Percentiles rank a stretch among this genome's conserved stretches.
Conservation (phyloP, 2,797 vertebrate genomes). For the Cirrhinus molitorella region DNA sequence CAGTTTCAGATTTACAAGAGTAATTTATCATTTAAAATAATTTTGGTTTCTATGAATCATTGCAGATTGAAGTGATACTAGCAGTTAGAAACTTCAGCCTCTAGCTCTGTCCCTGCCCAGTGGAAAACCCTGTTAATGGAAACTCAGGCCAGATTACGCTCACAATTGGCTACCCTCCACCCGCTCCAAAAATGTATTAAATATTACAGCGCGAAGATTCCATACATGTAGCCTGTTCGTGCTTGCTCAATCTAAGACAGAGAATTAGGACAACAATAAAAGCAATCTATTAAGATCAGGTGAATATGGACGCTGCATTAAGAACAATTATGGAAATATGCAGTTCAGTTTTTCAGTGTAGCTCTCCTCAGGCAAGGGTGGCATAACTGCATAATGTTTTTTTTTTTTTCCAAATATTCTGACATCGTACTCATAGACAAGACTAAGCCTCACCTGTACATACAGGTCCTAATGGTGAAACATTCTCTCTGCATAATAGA, state of each 20-base stretch:
- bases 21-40: not conserved
- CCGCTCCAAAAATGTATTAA: constrained; percentile 4
- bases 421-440: constrained; percentile 30
- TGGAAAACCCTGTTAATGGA: constrained; percentile 38
- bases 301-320: constrained; percentile 44
- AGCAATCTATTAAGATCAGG: constrained; percentile 36
- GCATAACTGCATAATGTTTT: constrained; percentile 16
- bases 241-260: constrained; percentile 16
- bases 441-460: constrained; percentile 47
- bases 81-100: not conserved
- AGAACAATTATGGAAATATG: constrained; percentile 54
- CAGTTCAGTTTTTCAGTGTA: constrained; percentile 29
- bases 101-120: not conserved
- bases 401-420: constrained; percentile 6
- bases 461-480: constrained; percentile 23
- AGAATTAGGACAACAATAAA: constrained; percentile 32
- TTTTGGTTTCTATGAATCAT: not conserved
- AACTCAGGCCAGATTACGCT: not conserved
- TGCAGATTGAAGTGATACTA: not conserved
- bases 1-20: not conserved
- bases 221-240: constrained; percentile 31
- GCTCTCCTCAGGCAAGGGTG: constrained; percentile 44
- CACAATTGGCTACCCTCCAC: not conserved
- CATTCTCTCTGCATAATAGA: not conserved
- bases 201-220: not conserved